Evolutionary conservation across 1,140 invertebrate genomes (phyloP).

Genomic region (Orchesella cincta): DNA sequence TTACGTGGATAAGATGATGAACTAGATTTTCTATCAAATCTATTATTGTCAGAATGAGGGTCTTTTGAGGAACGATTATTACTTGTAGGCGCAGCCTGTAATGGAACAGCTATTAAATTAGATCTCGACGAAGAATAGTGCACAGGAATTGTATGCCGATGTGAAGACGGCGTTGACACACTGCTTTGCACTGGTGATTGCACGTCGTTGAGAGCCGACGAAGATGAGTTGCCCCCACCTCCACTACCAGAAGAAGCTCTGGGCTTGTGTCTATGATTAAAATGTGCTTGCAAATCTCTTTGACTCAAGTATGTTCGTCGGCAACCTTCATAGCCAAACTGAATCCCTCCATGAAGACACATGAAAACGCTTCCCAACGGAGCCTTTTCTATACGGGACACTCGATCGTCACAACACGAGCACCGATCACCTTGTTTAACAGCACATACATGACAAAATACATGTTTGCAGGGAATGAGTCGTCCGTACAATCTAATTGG

Average conservation of each 20-base stretch:
- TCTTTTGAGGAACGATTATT: background rate
- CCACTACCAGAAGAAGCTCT: background rate
- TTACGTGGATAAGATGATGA: background rate
- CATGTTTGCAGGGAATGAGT: slow-evolving; percentile 50
- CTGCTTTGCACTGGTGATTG: slow-evolving; percentile 5
- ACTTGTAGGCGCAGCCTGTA: background rate
- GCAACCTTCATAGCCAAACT: slow-evolving; percentile 49
- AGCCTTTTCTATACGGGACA: slow-evolving; percentile 43
- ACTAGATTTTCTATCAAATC: background rate
- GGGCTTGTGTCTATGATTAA: slow-evolving; percentile 49
- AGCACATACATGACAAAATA: slow-evolving; percentile 46
- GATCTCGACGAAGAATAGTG: slow-evolving; percentile 41
- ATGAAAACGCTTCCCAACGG: slow-evolving; percentile 47
- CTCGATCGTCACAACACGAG: slow-evolving; percentile 41
- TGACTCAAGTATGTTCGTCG: slow-evolving; percentile 47
- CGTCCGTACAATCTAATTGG: slow-evolving; percentile 47
- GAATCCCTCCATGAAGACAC: slow-evolving; percentile 47
- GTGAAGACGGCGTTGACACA: background rate
- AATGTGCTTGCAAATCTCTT: slow-evolving; percentile 49
- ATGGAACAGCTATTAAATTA: slow-evolving; percentile 1
- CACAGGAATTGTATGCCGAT: slow-evolving; percentile 38
- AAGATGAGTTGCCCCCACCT: background rate
- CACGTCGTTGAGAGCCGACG: slow-evolving; percentile 6
- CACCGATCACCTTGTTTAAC: slow-evolving; percentile 37
- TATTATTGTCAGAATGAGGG: background rate